These are phyloP conservation scores for Erithacus rubecula DNA, from an alignment of 2,797 vertebrate species.

Conservation along the genomic window DNA sequence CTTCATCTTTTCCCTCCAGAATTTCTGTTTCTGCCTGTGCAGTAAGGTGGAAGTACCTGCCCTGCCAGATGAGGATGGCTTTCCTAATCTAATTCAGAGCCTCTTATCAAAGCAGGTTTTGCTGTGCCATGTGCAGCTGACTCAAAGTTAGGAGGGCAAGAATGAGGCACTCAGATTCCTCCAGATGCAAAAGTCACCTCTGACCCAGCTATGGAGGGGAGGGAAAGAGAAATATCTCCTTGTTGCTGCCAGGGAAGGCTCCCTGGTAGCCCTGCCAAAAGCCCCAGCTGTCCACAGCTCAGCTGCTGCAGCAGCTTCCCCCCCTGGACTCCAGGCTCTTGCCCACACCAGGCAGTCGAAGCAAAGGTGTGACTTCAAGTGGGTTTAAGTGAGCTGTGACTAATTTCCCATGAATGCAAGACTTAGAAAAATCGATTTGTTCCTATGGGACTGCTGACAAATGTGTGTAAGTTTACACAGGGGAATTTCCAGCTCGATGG, in stretches of 20 bases:
- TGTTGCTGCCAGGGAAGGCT: background rate
- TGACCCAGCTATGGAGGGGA: background rate
- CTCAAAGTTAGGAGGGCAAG: background rate
- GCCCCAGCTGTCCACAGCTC: background rate
- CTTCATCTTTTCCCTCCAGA: background rate
- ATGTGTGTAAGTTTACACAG: background rate
- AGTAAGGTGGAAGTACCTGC: background rate
- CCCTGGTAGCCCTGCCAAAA: background rate
- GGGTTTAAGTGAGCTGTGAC: background rate
- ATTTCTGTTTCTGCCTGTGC: background rate
- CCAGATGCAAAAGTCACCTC: background rate
- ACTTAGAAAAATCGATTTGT: background rate
- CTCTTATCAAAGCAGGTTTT: background rate
- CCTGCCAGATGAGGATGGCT: rapidly evolving
- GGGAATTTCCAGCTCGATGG: background rate
- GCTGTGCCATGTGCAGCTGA: background rate
- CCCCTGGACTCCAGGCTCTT: rapidly evolving
- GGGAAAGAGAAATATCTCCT: background rate
- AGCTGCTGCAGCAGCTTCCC: background rate
- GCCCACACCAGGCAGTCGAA: background rate
- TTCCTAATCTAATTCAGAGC: background rate
- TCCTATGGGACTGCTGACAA: background rate
- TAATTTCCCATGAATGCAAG: background rate
- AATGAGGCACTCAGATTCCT: background rate
- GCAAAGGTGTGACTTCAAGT: background rate